These are phyloP conservation scores for Burhinus bistriatus DNA, from an alignment of 2,113 vertebrate species.

Conservation along the genomic window DNA sequence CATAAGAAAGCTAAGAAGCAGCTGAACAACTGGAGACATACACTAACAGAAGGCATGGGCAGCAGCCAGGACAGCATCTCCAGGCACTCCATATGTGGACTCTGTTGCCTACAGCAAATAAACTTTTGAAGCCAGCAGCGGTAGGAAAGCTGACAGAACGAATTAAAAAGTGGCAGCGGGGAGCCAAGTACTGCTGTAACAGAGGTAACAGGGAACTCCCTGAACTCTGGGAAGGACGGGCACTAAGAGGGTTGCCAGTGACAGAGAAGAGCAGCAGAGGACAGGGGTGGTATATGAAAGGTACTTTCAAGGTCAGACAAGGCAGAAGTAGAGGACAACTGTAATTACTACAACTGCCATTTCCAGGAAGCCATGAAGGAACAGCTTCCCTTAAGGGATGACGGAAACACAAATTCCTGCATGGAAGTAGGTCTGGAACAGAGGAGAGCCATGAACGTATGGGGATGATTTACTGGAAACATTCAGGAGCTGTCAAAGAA, in stretches of 20 bases:
- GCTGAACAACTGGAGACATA: conserved; percentile 54
- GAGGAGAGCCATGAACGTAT: neutral
- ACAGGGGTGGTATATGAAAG: neutral
- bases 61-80: conserved; percentile 61
- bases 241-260: neutral
- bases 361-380: neutral
- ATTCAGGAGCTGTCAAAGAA: neutral
- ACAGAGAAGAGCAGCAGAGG: neutral
- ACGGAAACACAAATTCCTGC: neutral
- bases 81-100: conserved; percentile 60
- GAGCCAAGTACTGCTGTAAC: conserved; percentile 11
- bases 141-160: conserved; percentile 55
- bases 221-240: neutral
- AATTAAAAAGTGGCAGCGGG: conserved; percentile 47
- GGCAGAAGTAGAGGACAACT: neutral
- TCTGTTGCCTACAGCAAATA: conserved; percentile 63
- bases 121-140: conserved; percentile 61
- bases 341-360: neutral
- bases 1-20: conserved; percentile 24
- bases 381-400: neutral
- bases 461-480: conserved; percentile 11
- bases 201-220: conserved; percentile 28
- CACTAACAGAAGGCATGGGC: conserved; percentile 62
- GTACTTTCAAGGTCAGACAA: neutral
- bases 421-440: neutral